Evolutionary conservation across 2,113 vertebrate genomes (phyloP).

Genomic region (Amblyopsis rosae): DNA sequence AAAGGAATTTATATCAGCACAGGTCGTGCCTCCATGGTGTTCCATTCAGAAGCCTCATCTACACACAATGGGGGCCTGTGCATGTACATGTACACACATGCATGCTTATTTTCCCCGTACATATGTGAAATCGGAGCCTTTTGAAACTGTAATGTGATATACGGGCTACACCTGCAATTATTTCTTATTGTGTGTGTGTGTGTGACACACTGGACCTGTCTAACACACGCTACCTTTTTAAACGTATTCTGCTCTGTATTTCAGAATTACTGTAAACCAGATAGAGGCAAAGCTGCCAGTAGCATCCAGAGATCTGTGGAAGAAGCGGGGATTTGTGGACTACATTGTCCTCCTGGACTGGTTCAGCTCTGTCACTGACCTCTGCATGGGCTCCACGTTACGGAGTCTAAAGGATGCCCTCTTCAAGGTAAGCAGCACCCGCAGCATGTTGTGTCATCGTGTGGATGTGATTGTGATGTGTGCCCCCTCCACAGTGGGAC

Average conservation of each 20-base stretch:
- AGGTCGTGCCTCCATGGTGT: no score
- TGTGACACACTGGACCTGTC: neutral
- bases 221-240: neutral
- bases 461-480: neutral
- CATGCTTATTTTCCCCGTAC: no score
- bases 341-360: conserved; percentile 93
- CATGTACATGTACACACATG: no score
- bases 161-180: neutral
- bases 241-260: conserved; percentile 18
- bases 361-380: conserved; percentile 88
- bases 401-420: conserved; percentile 96
- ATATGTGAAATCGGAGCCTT: no score
- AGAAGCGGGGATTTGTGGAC: conserved; percentile 82
- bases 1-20: no score
- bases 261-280: conserved; percentile 87
- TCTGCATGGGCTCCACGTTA: conserved; percentile 87
- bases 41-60: no score
- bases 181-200: neutral
- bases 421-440: conserved; percentile 81
- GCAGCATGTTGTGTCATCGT: neutral
- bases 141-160: no score
- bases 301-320: conserved; percentile 85
- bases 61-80: no score
- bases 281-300: conserved; percentile 91
- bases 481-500: conserved; percentile 87